Evolutionary conservation across 2,888 invertebrate genomes (phyloP).

Genomic region (Leucophenga montana): DNA sequence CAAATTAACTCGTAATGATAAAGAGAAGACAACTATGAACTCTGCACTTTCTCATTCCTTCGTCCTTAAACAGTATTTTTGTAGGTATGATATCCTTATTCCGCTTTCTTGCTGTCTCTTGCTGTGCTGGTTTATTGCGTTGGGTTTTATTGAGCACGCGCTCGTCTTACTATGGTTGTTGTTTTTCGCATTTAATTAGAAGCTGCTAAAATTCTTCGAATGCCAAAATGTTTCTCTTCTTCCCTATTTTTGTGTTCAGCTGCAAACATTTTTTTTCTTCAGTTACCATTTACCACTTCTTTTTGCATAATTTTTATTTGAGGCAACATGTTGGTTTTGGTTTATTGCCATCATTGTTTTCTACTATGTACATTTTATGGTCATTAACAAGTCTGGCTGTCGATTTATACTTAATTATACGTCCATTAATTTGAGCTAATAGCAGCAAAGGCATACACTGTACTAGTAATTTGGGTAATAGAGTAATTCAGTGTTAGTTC

Average conservation of each 20-base stretch:
- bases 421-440: slow-evolving; percentile 16
- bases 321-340: slow-evolving; percentile 14
- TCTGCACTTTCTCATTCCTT: slow-evolving; percentile 39
- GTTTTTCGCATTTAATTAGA: slow-evolving; percentile 21
- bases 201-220: slow-evolving; percentile 14
- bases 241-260: background rate
- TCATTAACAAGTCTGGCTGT: slow-evolving; percentile 20
- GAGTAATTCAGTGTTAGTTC: no score
- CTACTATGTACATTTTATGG: background rate
- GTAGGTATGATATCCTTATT: background rate
- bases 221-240: slow-evolving; percentile 7
- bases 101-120: slow-evolving; percentile 23
- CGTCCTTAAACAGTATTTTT: slow-evolving; percentile 41
- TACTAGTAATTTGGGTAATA: no score
- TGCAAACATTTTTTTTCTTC: background rate
- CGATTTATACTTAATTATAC: slow-evolving; percentile 21
- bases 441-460: background rate
- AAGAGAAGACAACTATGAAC: slow-evolving; percentile 46
- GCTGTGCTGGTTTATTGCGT: slow-evolving; percentile 34
- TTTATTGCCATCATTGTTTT: slow-evolving; percentile 12
- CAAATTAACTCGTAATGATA: slow-evolving; percentile 69
- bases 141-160: slow-evolving; percentile 22
- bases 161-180: background rate
- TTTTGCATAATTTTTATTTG: background rate
- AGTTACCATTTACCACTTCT: background rate